Percentiles rank a stretch among this genome's conserved stretches.
Conservation (phyloP, 92 coral and sea anemone species). For the Virgularia gustaviana region DNA sequence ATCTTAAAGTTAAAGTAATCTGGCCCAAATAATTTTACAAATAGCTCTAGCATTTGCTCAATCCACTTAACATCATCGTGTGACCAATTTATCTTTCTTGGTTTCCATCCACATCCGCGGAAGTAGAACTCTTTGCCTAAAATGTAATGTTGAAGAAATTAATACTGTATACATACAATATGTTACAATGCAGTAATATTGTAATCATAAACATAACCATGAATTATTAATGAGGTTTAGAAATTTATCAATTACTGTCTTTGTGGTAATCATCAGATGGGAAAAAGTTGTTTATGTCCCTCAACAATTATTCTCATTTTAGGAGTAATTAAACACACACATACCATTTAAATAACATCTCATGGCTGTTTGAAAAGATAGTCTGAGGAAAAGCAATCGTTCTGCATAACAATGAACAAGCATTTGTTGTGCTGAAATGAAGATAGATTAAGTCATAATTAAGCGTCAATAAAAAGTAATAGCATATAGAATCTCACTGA, state of each 20-base stretch:
- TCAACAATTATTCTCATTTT: constrained; percentile 4
- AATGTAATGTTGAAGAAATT: not conserved
- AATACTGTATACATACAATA: not conserved
- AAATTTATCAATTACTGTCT: too few relatives aligned
- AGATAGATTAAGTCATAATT: not conserved
- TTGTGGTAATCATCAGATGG: too few relatives aligned
- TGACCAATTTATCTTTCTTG: constrained; percentile 1
- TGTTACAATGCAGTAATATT: too few relatives aligned
- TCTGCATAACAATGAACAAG: not conserved
- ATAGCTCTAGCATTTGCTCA: not conserved
- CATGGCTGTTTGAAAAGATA: not conserved
- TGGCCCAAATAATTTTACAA: not conserved
- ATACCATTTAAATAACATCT: not conserved
- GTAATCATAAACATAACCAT: too few relatives aligned
- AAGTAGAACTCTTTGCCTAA: constrained; percentile 19
- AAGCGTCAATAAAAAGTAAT: too few relatives aligned
- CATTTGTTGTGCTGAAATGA: not conserved
- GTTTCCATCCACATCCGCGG: constrained; percentile 20
- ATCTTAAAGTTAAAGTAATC: not conserved
- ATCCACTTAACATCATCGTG: not conserved
- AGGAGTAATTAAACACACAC: too few relatives aligned
- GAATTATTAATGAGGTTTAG: too few relatives aligned
- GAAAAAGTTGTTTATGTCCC: too few relatives aligned
- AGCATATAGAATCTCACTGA: too few relatives aligned
- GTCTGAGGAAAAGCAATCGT: not conserved